Conservation (phyloP, 2,113 vertebrate species). For the Gobio gobio region DNA sequence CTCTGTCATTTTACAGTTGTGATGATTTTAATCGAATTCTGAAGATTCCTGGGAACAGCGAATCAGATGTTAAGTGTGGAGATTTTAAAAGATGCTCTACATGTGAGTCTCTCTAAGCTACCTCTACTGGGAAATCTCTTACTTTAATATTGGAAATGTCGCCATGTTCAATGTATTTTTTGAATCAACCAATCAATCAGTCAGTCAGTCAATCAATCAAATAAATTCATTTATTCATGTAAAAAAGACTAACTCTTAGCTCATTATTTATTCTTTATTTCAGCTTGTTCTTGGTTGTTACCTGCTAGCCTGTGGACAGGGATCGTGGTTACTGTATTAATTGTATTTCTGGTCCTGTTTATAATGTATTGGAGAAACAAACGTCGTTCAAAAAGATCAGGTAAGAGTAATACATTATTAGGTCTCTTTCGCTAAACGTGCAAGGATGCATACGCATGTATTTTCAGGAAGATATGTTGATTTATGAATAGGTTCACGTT, state of each 20-base stretch:
- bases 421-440: not conserved
- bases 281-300: constrained; percentile 68
- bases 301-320: constrained; percentile 72
- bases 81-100: constrained; percentile 43
- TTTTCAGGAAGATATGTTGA: not conserved
- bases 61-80: constrained; percentile 57
- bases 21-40: constrained; percentile 42
- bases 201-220: no score
- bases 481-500: not conserved
- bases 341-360: constrained; percentile 50
- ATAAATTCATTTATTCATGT: no score
- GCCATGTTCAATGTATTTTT: not conserved
- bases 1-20: constrained; percentile 65
- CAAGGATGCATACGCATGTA: not conserved
- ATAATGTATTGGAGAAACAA: constrained; percentile 57
- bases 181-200: no score
- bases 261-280: not conserved
- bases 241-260: not conserved
- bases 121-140: not conserved
- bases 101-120: constrained; percentile 8
- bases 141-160: not conserved
- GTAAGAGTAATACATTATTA: not conserved
- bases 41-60: constrained; percentile 27
- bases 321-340: constrained; percentile 61
- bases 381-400: not conserved